phyloP scores from a whole-genome alignment of 2,888 invertebrate species.

The Orthosia incerta region DNA sequence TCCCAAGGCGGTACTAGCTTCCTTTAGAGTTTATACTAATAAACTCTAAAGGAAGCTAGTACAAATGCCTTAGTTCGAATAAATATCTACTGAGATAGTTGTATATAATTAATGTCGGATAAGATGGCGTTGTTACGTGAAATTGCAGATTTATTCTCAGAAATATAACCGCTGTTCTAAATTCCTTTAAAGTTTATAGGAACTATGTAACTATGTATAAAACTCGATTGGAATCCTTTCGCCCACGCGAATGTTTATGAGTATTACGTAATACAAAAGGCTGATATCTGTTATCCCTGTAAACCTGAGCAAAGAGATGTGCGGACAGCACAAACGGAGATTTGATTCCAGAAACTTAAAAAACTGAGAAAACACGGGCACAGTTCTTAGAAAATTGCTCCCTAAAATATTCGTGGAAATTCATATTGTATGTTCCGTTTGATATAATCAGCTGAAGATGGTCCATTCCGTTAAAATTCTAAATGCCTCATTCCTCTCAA shows the following conservation, averaged over 20 bases:
- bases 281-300: background rate
- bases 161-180: conserved; percentile 30
- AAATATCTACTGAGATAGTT: conserved; percentile 19
- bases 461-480: background rate
- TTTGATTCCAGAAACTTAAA: background rate
- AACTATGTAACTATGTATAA: conserved; percentile 27
- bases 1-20: conserved; percentile 51
- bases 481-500: background rate
- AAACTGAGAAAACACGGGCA: background rate
- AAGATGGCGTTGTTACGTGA: conserved; percentile 27
- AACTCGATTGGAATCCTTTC: conserved; percentile 23
- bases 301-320: no score
- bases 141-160: conserved; percentile 47
- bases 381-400: background rate
- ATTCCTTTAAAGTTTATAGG: conserved; percentile 34
- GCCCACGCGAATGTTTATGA: conserved; percentile 21
- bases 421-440: background rate
- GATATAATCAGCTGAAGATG: no score
- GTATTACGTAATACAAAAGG: conserved; percentile 11
- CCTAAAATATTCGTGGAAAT: no score
- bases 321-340: background rate
- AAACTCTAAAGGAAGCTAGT: conserved; percentile 35
- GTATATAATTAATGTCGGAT: conserved; percentile 41
- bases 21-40: conserved; percentile 11
- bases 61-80: conserved; percentile 40